phyloP scores from a whole-genome alignment of 2,888 invertebrate species.

The Stenichneumon culpator region DNA sequence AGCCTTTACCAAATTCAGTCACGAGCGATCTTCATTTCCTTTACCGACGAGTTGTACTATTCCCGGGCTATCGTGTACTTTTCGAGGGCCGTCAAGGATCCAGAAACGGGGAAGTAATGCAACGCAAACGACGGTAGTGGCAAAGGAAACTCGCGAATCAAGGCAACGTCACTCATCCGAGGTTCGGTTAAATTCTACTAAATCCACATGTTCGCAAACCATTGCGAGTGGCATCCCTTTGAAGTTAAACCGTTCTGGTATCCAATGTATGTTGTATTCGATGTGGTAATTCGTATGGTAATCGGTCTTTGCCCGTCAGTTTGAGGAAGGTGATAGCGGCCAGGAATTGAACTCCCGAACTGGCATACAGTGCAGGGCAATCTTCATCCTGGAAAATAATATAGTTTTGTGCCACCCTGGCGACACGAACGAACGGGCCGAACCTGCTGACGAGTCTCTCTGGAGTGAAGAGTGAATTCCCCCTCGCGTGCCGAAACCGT shows the following conservation, averaged over 20 bases:
- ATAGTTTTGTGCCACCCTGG: not conserved
- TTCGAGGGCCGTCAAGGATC: constrained; percentile 1
- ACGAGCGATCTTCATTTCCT: constrained; percentile 56
- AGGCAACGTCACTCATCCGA: not conserved
- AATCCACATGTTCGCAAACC: constrained; percentile 1
- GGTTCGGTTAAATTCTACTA: not conserved
- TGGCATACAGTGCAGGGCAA: not conserved
- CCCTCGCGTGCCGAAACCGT: constrained; percentile 8
- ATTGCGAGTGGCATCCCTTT: constrained; percentile 20
- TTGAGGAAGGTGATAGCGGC: not conserved
- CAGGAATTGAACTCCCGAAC: not conserved
- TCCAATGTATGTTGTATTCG: constrained; percentile 29
- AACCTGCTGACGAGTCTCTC: constrained; percentile 6
- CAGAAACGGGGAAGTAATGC: constrained; percentile 35
- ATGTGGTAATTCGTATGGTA: constrained; percentile 63
- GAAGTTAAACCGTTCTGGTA: constrained; percentile 9
- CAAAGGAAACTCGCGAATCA: constrained; percentile 23
- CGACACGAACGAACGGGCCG: not conserved
- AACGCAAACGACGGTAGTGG: constrained; percentile 27
- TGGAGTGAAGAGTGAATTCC: not conserved
- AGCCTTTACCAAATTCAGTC: constrained; percentile 46
- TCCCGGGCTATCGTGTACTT: constrained; percentile 9
- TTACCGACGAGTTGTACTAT: constrained; percentile 22
- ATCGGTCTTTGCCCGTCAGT: constrained; percentile 60
- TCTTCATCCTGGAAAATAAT: constrained; percentile 7